phyloP scores from a whole-genome alignment of 2,113 vertebrate genomes.

The Chloebia gouldiae region DNA sequence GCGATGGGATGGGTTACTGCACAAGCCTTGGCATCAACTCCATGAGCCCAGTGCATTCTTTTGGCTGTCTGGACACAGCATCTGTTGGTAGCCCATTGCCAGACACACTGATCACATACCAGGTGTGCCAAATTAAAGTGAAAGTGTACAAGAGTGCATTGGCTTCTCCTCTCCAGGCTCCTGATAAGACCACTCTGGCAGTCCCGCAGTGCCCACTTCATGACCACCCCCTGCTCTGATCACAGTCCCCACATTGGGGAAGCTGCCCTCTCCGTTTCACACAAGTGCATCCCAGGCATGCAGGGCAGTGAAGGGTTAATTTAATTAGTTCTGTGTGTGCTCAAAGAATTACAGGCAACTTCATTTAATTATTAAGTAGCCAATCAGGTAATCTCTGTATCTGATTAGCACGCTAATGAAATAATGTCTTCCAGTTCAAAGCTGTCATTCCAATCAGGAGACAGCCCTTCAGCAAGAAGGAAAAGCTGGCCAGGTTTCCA shows the following conservation, averaged over 20 bases:
- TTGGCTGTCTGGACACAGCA: not conserved
- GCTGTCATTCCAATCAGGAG: slow-evolving; percentile 72
- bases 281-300: slow-evolving; percentile 10
- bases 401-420: slow-evolving; percentile 73
- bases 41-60: not conserved
- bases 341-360: slow-evolving; percentile 76
- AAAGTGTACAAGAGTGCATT: not conserved
- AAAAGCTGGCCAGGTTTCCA: slow-evolving; percentile 66
- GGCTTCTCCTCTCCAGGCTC: not conserved
- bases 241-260: not conserved
- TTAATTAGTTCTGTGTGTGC: slow-evolving; percentile 72
- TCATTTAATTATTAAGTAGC: slow-evolving; percentile 79
- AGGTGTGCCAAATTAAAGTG: not conserved
- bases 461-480: slow-evolving; percentile 55
- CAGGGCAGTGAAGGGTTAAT: slow-evolving; percentile 68
- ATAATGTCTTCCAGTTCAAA: slow-evolving; percentile 75
- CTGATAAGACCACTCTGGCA: not conserved
- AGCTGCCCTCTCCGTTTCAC: slow-evolving; percentile 42
- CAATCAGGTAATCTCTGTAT: slow-evolving; percentile 73
- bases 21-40: not conserved
- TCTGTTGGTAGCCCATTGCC: not conserved
- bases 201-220: not conserved
- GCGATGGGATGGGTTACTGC: not conserved
- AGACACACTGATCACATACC: not conserved
- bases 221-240: not conserved